Percentiles rank a stretch among this genome's conserved stretches.
These are phyloP conservation scores for Pleuronectes platessa DNA, from an alignment of 2,113 vertebrate genomes.

Conservation along the genomic window DNA sequence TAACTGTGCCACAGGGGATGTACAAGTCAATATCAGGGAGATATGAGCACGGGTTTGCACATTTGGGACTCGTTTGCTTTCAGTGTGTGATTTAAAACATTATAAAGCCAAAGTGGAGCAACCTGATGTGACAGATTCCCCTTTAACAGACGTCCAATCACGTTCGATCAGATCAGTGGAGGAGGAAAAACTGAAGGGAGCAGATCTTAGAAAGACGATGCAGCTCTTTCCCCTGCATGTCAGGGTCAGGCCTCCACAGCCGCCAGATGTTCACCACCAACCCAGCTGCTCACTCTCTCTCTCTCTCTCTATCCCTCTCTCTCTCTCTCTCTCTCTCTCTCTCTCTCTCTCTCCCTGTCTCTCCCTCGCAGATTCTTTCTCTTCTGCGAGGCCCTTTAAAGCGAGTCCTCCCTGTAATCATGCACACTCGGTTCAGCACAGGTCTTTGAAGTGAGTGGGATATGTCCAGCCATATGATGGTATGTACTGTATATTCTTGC, in stretches of 20 bases:
- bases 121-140: not conserved
- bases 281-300: slow-evolving; percentile 73
- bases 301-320: slow-evolving; percentile 35
- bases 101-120: not conserved
- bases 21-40: too few relatives aligned
- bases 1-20: too few relatives aligned
- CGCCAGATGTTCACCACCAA: slow-evolving; percentile 75
- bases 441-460: slow-evolving; percentile 72
- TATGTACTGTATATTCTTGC: slow-evolving; percentile 43
- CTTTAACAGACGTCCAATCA: slow-evolving; percentile 27
- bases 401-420: slow-evolving; percentile 75
- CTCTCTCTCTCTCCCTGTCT: slow-evolving; percentile 30
- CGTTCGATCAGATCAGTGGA: slow-evolving; percentile 40
- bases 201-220: slow-evolving; percentile 49
- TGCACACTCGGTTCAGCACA: slow-evolving; percentile 54
- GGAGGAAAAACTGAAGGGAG: slow-evolving; percentile 41
- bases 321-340: slow-evolving; percentile 45
- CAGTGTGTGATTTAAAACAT: not conserved
- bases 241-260: slow-evolving; percentile 58
- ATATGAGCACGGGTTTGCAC: too few relatives aligned
- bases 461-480: slow-evolving; percentile 61
- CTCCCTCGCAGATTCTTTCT: slow-evolving; percentile 30
- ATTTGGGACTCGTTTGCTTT: too few relatives aligned
- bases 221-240: slow-evolving; percentile 50
- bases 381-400: slow-evolving; percentile 62